Conservation (phyloP, 2,113 vertebrate species). For the Ameiurus melas region DNA sequence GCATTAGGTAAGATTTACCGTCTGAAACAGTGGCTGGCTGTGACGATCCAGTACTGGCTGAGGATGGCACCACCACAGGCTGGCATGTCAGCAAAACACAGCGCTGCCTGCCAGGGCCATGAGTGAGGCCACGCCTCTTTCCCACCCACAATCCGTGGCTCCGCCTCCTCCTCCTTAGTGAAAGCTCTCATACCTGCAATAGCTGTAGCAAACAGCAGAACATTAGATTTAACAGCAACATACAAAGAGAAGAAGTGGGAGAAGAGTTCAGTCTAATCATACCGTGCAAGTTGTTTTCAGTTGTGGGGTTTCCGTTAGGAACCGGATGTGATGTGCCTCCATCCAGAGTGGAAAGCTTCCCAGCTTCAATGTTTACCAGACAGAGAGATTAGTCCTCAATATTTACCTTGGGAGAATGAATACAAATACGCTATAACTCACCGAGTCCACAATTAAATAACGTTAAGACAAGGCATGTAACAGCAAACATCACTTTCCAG, state of each 20-base stretch:
- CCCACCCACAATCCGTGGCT: conserved; percentile 68
- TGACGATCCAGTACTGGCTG: conserved; percentile 60
- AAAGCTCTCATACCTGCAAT: conserved; percentile 64
- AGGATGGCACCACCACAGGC: conserved; percentile 70
- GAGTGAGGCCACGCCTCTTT: conserved; percentile 69
- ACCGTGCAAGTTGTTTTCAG: not conserved
- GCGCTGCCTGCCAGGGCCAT: conserved; percentile 73
- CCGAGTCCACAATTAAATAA: not conserved
- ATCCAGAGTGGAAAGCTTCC: conserved; percentile 1
- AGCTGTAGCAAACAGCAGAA: conserved; percentile 44
- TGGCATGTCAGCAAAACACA: conserved; percentile 51
- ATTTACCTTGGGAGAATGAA: not conserved
- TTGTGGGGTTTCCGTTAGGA: not conserved
- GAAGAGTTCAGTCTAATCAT: not conserved
- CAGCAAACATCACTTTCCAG: not conserved
- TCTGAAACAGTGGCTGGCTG: conserved; percentile 70
- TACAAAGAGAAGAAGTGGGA: not conserved
- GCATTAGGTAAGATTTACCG: conserved; percentile 45
- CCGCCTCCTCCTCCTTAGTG: conserved; percentile 17
- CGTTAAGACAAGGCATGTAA: not conserved
- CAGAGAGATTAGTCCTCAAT: not conserved
- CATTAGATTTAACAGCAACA: not conserved
- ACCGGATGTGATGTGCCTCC: not conserved
- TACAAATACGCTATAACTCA: not conserved
- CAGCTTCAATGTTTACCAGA: not conserved